Conservation (phyloP, 2,113 vertebrate species). For the Cyanoliseus patagonus region DNA sequence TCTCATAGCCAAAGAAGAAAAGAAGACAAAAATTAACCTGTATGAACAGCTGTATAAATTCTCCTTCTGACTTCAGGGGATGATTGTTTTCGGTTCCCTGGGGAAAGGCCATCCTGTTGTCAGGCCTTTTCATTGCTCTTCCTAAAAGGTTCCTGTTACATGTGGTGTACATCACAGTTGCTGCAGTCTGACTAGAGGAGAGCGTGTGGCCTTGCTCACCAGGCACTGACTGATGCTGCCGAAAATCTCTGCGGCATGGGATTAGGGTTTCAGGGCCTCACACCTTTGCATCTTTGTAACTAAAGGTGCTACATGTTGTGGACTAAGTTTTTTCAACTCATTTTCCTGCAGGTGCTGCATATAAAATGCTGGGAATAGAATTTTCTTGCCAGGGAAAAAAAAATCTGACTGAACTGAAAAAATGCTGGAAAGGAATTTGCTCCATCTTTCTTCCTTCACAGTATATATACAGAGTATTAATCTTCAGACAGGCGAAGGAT, state of each 20-base stretch:
- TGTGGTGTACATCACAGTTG: neutral
- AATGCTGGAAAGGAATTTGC: conserved; percentile 37
- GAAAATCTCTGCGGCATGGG: neutral
- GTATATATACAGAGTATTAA: conserved; percentile 45
- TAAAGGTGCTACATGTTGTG: neutral
- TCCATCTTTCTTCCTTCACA: neutral
- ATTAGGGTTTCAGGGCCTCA: neutral
- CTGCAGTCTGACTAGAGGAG: neutral
- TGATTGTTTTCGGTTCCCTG: neutral
- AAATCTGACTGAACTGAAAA: neutral
- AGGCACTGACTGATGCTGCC: neutral
- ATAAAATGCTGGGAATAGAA: neutral
- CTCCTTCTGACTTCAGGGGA: neutral
- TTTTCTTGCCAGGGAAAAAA: neutral
- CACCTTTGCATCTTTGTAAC: neutral
- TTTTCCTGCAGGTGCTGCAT: neutral
- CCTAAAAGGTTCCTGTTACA: neutral
- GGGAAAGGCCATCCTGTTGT: neutral
- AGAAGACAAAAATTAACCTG: neutral
- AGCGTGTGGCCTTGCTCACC: neutral
- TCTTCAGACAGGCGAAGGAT: conserved; percentile 9
- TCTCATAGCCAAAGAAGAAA: neutral
- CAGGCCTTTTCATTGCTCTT: neutral
- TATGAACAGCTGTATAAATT: neutral
- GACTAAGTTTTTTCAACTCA: neutral